Evolutionary conservation across 2,888 invertebrate species (phyloP), one percentile per base, ranked within the genome.

Genomic region (Hesperia comma): DNA sequence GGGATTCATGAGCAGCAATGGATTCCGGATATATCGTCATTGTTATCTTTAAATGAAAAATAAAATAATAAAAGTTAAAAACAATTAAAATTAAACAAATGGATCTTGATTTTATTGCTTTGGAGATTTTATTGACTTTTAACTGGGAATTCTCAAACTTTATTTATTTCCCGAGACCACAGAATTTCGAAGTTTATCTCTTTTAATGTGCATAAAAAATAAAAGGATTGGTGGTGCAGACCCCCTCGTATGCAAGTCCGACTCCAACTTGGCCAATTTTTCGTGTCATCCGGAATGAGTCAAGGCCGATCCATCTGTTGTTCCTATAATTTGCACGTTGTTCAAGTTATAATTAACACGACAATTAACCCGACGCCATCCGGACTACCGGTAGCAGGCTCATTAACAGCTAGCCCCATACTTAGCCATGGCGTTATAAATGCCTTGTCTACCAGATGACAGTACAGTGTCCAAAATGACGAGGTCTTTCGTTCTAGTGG

Each of bases 1-100:
- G 74, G 73, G 7, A 68, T 75, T 8, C 54, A 69, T 32, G 40
- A 68, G 3, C 54, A 51, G 3, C 63, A 61, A 26, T 74, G 74
- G 75, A 62, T 51, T 17, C 75, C 74, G 1, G 63, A 72, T 57
- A 62, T 69, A 19, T 58, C 40, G 17, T 61, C 60, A 7, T 19
- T 46, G 6, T 7, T 60, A 19, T 49, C 17, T 41, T 14, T 60
- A 14, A 60, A 60, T 32, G 12, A 4, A 2, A 46, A 21, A 58
- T 46, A 32, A 26, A 26, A n/a, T n/a, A 26, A 49, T 5, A 17
- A 51, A 51, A 19, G 51, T 46, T 46, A 10, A 41, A 10, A 2
- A 10, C 40, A 41, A 4, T 41, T 12, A 41, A 41, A 41, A 41
- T 26, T 26, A 26, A 26, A 4, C 5, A 26, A 26, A 26, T 26